A percentile compares a stretch with the other conserved stretches of the same genome.
Evolutionary conservation across 2,888 invertebrate species (phyloP).

Genomic region (Macaria liturata): DNA sequence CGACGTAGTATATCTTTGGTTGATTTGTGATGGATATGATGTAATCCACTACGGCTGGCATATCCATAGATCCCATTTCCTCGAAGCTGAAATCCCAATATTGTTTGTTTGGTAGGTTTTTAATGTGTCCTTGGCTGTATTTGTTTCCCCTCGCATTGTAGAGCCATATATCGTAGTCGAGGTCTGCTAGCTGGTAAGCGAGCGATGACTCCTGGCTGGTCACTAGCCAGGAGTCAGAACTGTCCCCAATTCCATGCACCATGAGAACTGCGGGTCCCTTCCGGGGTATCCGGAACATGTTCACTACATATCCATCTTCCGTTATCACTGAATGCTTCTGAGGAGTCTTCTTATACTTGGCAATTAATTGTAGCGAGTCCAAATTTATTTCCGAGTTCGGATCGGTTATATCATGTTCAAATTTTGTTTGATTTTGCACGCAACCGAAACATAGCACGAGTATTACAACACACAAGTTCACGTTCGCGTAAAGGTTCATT

Average conservation of each 20-base stretch:
- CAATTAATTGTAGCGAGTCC: constrained; percentile 60
- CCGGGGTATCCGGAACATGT: constrained; percentile 56
- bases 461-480: constrained; percentile 36
- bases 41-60: constrained; percentile 66
- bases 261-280: constrained; percentile 65
- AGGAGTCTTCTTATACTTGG: constrained; percentile 54
- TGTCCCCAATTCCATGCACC: constrained; percentile 69
- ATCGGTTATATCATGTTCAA: constrained; percentile 38
- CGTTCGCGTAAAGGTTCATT: constrained; percentile 44
- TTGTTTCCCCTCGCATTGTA: constrained; percentile 70
- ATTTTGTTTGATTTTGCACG: constrained; percentile 31
- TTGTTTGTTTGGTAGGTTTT: constrained; percentile 46
- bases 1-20: constrained; percentile 61
- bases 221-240: constrained; percentile 71
- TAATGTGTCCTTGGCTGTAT: constrained; percentile 62
- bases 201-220: constrained; percentile 61
- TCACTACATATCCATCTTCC: constrained; percentile 64
- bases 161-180: constrained; percentile 70
- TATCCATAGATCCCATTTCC: constrained; percentile 68
- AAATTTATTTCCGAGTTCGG: constrained; percentile 54
- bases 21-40: constrained; percentile 51
- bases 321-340: constrained; percentile 60
- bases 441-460: constrained; percentile 44
- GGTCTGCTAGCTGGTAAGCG: constrained; percentile 59
- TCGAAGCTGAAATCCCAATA: constrained; percentile 73